Conservation (phyloP, 35 echinoderm and acorn worm species). For the Hemicentrotus pulcherrimus region DNA sequence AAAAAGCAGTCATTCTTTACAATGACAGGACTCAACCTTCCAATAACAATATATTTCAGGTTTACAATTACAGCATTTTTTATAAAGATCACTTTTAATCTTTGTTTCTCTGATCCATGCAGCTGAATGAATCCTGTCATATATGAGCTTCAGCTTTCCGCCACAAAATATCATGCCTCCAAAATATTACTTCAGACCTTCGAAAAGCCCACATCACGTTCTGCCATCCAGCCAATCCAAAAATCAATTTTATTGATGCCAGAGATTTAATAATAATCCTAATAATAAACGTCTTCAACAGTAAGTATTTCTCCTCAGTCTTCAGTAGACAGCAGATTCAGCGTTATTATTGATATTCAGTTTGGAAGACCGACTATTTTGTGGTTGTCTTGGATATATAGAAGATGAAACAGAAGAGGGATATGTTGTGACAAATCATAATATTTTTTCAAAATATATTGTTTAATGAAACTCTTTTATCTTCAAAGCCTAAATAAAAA, state of each 20-base stretch:
- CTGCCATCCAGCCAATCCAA: neutral
- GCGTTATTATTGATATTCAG: neutral
- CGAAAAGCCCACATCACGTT: neutral
- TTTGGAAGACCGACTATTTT: neutral
- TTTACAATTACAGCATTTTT: neutral
- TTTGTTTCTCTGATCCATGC: neutral
- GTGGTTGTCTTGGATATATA: no score
- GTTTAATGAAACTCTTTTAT: no score
- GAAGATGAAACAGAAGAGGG: neutral
- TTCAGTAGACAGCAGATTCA: neutral
- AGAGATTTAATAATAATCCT: constrained; percentile 5
- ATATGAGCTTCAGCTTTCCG: neutral
- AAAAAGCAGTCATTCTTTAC: no score
- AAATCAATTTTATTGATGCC: constrained; percentile 19
- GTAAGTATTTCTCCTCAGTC: neutral
- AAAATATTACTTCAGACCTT: neutral
- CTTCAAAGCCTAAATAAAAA: no score
- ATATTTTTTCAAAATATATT: no score
- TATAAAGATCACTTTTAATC: neutral
- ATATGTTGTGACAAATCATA: neutral
- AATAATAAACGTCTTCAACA: neutral
- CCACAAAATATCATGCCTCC: neutral
- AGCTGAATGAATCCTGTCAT: neutral
- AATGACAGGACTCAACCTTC: no score
- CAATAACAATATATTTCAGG: neutral